These are phyloP conservation scores for Setipinna tenuifilis DNA, from an alignment of 2,797 vertebrate species.

Conservation along the genomic window DNA sequence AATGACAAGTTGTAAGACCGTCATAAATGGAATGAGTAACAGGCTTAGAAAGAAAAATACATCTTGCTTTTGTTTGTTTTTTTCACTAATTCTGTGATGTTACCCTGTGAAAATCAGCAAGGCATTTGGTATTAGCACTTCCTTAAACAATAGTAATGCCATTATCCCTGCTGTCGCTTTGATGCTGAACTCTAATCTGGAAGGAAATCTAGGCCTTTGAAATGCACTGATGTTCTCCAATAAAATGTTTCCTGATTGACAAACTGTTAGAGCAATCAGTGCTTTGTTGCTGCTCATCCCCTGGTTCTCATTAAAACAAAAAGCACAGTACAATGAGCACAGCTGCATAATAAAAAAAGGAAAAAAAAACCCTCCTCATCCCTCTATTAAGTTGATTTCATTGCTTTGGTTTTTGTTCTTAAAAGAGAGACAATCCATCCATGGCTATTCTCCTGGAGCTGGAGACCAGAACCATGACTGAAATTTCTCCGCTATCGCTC, in stretches of 20 bases:
- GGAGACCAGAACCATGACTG: constrained; percentile 19
- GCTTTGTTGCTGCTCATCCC: constrained; percentile 3
- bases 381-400: constrained; percentile 18
- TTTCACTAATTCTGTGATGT: neutral
- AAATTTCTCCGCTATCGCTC: constrained; percentile 35
- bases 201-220: neutral
- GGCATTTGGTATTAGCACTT: neutral
- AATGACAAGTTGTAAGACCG: neutral
- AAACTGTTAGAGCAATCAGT: constrained; percentile 15
- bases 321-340: constrained; percentile 7
- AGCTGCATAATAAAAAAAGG: constrained; percentile 9
- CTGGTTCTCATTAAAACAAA: neutral
- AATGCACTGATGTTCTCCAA: constrained; percentile 16
- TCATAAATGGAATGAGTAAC: constrained; percentile 13
- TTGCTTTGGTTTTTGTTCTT: neutral
- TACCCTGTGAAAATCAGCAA: neutral
- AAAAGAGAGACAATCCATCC: neutral
- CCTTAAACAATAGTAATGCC: neutral
- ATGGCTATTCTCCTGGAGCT: constrained; percentile 19
- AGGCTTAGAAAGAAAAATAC: neutral
- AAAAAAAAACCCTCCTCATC: neutral
- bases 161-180: constrained; percentile 8
- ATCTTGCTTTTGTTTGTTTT: neutral
- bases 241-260: constrained; percentile 20
- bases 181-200: neutral